Percentiles rank a stretch among this genome's conserved stretches.
Evolutionary conservation across 2,888 invertebrate species (phyloP).

Genomic region (Phrixothrix hirtus): DNA sequence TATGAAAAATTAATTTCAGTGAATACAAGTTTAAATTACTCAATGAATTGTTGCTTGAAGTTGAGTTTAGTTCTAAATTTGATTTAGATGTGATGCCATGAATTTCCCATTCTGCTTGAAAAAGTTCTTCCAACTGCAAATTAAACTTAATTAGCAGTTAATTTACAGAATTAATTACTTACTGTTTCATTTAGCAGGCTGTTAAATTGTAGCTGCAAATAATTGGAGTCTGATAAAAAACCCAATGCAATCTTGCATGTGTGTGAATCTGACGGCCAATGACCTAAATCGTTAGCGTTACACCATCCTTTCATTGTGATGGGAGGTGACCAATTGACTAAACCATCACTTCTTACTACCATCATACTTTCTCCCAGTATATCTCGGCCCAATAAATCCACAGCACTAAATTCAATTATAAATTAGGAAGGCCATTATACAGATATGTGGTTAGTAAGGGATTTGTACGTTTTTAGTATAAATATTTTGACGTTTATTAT

Average conservation of each 20-base stretch:
- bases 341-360: conserved; percentile 44
- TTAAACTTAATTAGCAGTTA: not conserved
- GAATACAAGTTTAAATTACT: conserved; percentile 30
- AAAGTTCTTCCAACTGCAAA: conserved; percentile 15
- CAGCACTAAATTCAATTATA: conserved; percentile 44
- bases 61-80: conserved; percentile 21
- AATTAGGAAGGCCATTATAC: too few species aligned
- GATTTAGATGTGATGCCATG: conserved; percentile 10
- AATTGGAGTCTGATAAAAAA: conserved; percentile 45
- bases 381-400: conserved; percentile 39
- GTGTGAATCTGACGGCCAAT: conserved; percentile 56
- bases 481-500: too few species aligned
- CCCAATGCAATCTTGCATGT: conserved; percentile 51
- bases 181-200: conserved; percentile 40
- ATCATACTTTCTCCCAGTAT: conserved; percentile 45
- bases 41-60: not conserved
- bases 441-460: too few species aligned
- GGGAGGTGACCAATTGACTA: conserved; percentile 49
- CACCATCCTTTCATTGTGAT: conserved; percentile 51
- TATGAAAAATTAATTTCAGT: conserved; percentile 40
- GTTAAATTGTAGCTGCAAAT: conserved; percentile 40
- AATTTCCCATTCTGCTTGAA: conserved; percentile 33
- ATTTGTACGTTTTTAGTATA: too few species aligned
- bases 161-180: conserved; percentile 10
- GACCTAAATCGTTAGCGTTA: conserved; percentile 44